phyloP scores from a whole-genome alignment of 2,113 vertebrate species.

The Eublepharis macularius region DNA sequence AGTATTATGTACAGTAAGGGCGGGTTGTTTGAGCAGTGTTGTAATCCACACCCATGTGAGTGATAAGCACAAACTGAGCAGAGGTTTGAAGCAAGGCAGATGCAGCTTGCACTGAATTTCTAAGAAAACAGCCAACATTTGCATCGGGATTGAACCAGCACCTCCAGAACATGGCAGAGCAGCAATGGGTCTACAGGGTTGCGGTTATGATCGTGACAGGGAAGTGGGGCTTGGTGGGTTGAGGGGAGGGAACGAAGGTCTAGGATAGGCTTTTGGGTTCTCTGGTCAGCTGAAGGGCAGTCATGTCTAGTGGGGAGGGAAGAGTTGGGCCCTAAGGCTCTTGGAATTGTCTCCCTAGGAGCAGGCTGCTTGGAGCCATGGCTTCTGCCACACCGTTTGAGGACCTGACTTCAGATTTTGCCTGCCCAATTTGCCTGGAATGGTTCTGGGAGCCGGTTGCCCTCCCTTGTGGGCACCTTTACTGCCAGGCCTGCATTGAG shows the following conservation, averaged over 20 bases:
- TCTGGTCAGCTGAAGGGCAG: background rate
- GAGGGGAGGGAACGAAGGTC: too few species aligned
- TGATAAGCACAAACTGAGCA: background rate
- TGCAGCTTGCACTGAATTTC: background rate
- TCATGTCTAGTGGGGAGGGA: background rate
- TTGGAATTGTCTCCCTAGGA: background rate
- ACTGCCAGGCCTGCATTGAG: conserved; percentile 11
- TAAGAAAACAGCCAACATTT: background rate
- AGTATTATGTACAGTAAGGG: background rate
- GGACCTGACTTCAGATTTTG: background rate
- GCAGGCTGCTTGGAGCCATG: background rate
- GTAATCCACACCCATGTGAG: background rate
- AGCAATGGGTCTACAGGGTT: background rate
- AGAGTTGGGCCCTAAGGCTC: too few species aligned
- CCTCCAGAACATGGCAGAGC: background rate
- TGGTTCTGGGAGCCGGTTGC: background rate
- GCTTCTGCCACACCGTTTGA: background rate
- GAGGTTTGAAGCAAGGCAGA: background rate
- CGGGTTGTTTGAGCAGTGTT: background rate
- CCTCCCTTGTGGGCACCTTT: conserved; percentile 9
- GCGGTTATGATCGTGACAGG: background rate
- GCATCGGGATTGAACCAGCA: background rate
- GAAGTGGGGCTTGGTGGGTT: too few species aligned
- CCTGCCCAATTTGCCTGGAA: background rate
- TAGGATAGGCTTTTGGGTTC: background rate